Percentiles rank a stretch among this genome's conserved stretches.
Evolutionary conservation across 2,797 vertebrate species (phyloP).

Genomic region (Siniperca undulata): DNA sequence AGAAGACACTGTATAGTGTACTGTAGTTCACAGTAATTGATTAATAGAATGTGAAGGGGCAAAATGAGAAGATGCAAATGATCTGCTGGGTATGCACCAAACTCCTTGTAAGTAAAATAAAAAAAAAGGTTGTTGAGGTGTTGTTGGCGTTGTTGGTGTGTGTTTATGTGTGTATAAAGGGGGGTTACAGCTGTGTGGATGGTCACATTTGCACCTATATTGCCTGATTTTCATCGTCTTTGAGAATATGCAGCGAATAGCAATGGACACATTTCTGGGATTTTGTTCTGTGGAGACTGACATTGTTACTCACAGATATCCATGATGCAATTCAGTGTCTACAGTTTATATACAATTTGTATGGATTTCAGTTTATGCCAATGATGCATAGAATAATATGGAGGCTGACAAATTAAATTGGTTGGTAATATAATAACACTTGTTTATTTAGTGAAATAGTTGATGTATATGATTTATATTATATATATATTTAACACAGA

Average conservation of each 20-base stretch:
- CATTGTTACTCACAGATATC: slow-evolving; percentile 12
- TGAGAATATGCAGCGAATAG: slow-evolving; percentile 10
- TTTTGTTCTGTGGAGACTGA: neutral
- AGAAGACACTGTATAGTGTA: no score
- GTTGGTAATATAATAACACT: slow-evolving; percentile 3
- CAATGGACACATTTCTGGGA: neutral
- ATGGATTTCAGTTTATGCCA: slow-evolving; percentile 24
- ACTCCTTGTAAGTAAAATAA: no score
- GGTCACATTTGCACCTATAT: slow-evolving; percentile 31
- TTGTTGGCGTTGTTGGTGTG: neutral
- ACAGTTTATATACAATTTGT: slow-evolving; percentile 16
- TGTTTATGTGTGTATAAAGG: neutral
- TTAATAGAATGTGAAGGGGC: no score
- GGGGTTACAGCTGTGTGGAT: neutral
- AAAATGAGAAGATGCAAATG: no score
- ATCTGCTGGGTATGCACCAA: no score
- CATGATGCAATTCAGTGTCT: slow-evolving; percentile 5
- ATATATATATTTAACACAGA: neutral
- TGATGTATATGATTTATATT: neutral
- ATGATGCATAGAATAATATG: neutral
- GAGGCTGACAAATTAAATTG: neutral
- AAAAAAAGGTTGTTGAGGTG: no score
- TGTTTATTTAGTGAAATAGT: neutral
- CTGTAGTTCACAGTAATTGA: no score
- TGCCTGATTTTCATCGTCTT: slow-evolving; percentile 20